These are phyloP conservation scores for Vireo griseus DNA, from an alignment of 2,797 vertebrate species.

Conservation along the genomic window DNA sequence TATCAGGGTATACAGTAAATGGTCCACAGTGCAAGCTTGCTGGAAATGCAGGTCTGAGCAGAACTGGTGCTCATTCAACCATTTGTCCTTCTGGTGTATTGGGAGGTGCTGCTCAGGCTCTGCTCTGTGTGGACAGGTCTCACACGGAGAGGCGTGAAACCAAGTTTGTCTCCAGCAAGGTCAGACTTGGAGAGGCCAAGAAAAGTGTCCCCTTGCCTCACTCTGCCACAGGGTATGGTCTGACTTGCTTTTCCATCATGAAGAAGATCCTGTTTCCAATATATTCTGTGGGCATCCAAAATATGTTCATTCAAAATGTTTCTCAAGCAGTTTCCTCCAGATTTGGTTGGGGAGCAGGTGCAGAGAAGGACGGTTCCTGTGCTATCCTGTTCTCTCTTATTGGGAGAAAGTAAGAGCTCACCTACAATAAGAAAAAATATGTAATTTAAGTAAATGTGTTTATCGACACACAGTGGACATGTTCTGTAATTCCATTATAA, in stretches of 20 bases:
- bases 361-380: not conserved
- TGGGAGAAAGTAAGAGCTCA: not conserved
- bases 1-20: not conserved
- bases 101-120: not conserved
- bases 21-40: not conserved
- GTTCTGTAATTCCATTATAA: not conserved
- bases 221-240: not conserved
- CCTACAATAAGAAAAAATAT: accelerated
- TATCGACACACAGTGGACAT: not conserved
- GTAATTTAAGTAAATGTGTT: not conserved
- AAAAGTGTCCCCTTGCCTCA: not conserved
- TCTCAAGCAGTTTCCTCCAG: not conserved
- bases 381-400: not conserved
- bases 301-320: not conserved
- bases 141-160: not conserved
- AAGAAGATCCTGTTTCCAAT: not conserved
- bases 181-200: not conserved
- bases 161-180: not conserved
- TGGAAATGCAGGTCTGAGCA: not conserved
- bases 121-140: not conserved
- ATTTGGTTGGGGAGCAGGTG: not conserved
- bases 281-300: not conserved
- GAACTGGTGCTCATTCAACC: not conserved
- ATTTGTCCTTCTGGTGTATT: not conserved
- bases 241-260: not conserved